Percentiles rank a stretch among this genome's conserved stretches.
Evolutionary conservation across 2,113 vertebrate genomes (phyloP).

Genomic region (Catagonus wagneri): DNA sequence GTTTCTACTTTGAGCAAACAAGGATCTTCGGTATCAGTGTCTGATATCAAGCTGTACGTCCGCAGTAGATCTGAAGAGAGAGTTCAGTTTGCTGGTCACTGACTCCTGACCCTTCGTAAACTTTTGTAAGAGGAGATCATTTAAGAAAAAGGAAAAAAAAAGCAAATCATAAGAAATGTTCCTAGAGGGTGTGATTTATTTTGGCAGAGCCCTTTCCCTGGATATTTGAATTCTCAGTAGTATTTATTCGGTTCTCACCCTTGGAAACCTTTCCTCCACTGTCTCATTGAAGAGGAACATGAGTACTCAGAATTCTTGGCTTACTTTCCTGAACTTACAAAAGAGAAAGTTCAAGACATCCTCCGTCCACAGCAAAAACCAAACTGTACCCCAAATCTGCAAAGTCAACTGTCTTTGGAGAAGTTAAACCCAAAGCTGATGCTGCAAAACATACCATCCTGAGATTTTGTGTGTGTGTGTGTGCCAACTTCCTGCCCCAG

Average conservation of each 20-base stretch:
- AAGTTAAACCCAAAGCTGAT: slow-evolving; percentile 36
- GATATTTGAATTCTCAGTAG: slow-evolving; percentile 72
- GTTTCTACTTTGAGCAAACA: neutral
- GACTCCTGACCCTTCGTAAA: slow-evolving; percentile 55
- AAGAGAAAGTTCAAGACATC: slow-evolving; percentile 64
- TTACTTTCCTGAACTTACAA: slow-evolving; percentile 55
- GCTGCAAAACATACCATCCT: slow-evolving; percentile 12
- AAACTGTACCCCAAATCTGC: slow-evolving; percentile 41
- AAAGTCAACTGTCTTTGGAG: slow-evolving; percentile 19
- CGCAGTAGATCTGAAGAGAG: neutral
- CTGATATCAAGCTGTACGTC: neutral
- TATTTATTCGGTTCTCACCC: slow-evolving; percentile 70
- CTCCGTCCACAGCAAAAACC: slow-evolving; percentile 51
- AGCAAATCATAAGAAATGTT: slow-evolving; percentile 72
- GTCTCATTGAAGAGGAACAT: slow-evolving; percentile 64
- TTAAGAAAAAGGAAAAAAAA: slow-evolving; percentile 22
- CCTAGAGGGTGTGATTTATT: slow-evolving; percentile 79
- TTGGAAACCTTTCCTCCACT: slow-evolving; percentile 71
- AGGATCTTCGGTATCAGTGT: neutral
- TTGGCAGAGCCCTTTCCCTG: slow-evolving; percentile 65
- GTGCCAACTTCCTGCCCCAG: neutral
- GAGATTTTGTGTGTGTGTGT: neutral
- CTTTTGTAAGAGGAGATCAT: slow-evolving; percentile 58
- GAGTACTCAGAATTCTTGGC: slow-evolving; percentile 76
- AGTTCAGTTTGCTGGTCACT: neutral